Conservation (phyloP, 2,797 vertebrate species). For the Pseudomugil gertrudae region DNA sequence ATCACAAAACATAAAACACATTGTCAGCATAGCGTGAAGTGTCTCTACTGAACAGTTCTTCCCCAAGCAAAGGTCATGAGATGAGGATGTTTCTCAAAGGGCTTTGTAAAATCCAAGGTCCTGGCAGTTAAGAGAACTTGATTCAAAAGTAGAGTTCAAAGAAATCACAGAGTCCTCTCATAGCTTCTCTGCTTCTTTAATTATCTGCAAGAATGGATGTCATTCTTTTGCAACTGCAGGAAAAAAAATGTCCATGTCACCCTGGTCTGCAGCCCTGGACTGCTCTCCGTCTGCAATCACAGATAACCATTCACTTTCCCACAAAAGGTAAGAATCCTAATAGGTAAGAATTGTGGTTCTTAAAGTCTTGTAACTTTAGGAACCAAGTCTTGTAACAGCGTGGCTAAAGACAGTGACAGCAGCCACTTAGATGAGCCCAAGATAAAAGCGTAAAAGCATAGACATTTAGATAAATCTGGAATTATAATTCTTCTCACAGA, state of each 20-base stretch:
- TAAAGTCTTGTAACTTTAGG: slow-evolving; percentile 55
- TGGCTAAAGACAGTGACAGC: slow-evolving; percentile 64
- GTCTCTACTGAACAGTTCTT: slow-evolving; percentile 18
- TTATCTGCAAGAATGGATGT: slow-evolving; percentile 41
- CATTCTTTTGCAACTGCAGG: slow-evolving; percentile 23
- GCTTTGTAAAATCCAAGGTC: slow-evolving; percentile 6
- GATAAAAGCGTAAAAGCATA: slow-evolving; percentile 62
- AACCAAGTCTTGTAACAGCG: slow-evolving; percentile 54
- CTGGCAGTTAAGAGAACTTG: slow-evolving; percentile 13
- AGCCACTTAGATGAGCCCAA: slow-evolving; percentile 59
- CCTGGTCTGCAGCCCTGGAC: slow-evolving; percentile 40
- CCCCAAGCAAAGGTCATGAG: slow-evolving; percentile 20
- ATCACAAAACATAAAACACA: slow-evolving; percentile 66
- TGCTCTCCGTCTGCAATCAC: slow-evolving; percentile 63
- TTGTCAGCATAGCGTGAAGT: slow-evolving; percentile 30
- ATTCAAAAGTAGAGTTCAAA: slow-evolving; percentile 20
- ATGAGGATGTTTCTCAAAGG: slow-evolving; percentile 26
- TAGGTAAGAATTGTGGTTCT: slow-evolving; percentile 38
- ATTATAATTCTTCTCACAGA: slow-evolving; percentile 68
- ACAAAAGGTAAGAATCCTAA: too few species aligned
- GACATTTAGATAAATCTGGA: slow-evolving; percentile 67
- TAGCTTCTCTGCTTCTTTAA: slow-evolving; percentile 32
- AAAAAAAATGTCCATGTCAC: slow-evolving; percentile 42
- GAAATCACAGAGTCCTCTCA: slow-evolving; percentile 5
- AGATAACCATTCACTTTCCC: slow-evolving; percentile 68